Conservation (phyloP, 1,140 invertebrate genomes). For the Daktulosphaira vitifoliae region DNA sequence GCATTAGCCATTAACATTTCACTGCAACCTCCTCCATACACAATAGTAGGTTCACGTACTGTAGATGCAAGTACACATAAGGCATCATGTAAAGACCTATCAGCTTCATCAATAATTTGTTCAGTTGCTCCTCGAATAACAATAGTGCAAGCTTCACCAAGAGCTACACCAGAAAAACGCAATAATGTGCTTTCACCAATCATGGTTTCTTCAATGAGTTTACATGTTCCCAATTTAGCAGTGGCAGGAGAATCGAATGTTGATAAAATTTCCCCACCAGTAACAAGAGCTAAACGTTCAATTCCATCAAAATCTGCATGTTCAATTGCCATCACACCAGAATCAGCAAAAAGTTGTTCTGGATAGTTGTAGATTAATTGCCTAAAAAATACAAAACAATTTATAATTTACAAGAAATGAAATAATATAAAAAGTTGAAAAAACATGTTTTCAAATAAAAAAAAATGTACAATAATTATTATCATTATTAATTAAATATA, state of each 20-base stretch:
- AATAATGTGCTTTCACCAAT: slow-evolving; percentile 96
- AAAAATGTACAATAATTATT: too few species aligned
- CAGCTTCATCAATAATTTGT: slow-evolving; percentile 98
- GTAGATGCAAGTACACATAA: slow-evolving; percentile 94
- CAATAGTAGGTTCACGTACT: slow-evolving; percentile 82
- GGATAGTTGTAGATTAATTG: slow-evolving; percentile 99
- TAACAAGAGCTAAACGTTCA: slow-evolving; percentile 91
- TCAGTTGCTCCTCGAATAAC: slow-evolving; percentile 97
- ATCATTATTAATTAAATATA: too few species aligned
- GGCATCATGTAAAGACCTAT: slow-evolving; percentile 95
- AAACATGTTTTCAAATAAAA: background rate
- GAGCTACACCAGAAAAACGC: slow-evolving; percentile 86
- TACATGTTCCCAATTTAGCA: slow-evolving; percentile 88
- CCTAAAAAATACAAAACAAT: slow-evolving; percentile 45
- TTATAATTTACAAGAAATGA: background rate
- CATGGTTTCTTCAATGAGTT: slow-evolving; percentile 94
- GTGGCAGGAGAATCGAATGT: slow-evolving; percentile 91
- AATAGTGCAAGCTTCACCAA: slow-evolving; percentile 95
- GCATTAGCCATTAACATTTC: slow-evolving; percentile 97
- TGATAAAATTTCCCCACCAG: slow-evolving; percentile 96
- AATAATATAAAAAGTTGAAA: background rate
- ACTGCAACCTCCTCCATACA: slow-evolving; percentile 86
- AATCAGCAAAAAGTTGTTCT: slow-evolving; percentile 98
- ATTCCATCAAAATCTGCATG: slow-evolving; percentile 99
- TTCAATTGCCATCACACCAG: slow-evolving; percentile 97